Evolutionary conservation across 2,113 vertebrate species (phyloP).

Genomic region (Neolamprologus falcicula): DNA sequence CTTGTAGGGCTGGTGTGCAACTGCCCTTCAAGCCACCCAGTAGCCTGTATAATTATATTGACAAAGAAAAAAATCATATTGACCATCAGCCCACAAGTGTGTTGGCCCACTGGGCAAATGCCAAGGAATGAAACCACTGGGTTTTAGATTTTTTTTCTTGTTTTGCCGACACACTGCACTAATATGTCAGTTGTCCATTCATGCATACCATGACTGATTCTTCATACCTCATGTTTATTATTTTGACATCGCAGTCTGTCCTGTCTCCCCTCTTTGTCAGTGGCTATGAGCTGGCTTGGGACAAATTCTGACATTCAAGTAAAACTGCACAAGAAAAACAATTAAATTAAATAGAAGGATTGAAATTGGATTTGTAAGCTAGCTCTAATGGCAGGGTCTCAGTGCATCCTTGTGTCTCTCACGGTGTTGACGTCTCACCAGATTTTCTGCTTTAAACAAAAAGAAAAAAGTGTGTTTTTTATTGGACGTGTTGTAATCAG

Average conservation of each 20-base stretch:
- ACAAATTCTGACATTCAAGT: neutral
- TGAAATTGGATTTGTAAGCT: neutral
- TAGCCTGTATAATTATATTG: neutral
- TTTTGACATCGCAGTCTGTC: neutral
- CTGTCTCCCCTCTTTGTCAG: neutral
- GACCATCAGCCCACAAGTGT: neutral
- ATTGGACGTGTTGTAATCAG: neutral
- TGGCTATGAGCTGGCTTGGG: neutral
- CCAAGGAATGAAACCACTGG: neutral
- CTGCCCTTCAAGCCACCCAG: neutral
- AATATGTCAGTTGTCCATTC: neutral
- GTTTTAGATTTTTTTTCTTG: neutral
- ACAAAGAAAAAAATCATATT: neutral
- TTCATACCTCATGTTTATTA: neutral
- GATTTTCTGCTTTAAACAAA: neutral
- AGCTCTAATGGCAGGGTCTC: neutral
- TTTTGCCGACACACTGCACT: neutral
- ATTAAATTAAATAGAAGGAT: neutral
- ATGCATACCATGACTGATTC: neutral
- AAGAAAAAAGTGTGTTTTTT: neutral
- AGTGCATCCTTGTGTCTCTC: neutral
- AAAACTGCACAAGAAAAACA: neutral
- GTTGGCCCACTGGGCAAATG: neutral
- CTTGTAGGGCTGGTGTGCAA: neutral
- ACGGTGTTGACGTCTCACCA: neutral